Evolutionary conservation across 1,140 invertebrate genomes (phyloP), one percentile per base, ranked within the genome.

Genomic region (Drosophila fuyamai): DNA sequence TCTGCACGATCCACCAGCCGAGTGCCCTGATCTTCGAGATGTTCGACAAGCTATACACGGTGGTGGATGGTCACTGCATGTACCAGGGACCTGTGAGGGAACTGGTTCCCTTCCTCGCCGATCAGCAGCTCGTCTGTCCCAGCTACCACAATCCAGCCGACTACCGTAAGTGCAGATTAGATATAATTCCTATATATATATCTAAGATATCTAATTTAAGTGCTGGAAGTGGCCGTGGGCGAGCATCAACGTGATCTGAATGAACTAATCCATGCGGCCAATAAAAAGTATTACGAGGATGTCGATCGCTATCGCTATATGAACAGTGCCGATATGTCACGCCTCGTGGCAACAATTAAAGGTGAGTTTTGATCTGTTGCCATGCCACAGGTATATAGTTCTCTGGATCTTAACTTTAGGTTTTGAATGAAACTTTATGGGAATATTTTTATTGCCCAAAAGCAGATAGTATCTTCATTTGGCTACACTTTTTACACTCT

Each of bases 1-100:
- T 98, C 5, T 97, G 96, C 61, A 99, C 98, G 3, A 99, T 99
- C 79, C 98, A 99, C 93, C 98, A 99, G 91, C 98, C 98, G 0
- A 98, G 97, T 80, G 98, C 98, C 3, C 94, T 98, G 79, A 94
- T 99, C 8, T 98, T 99, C 88, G 97, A 99, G 92, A 98, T 98
- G 95, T 99, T 99, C 91, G 98, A 99, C 92, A 95, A 97, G 81
- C 93, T 99, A 1, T 99, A 99, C 91, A 96, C 97, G n/a, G 93
- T 99, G 5, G 95, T 97, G 0, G 94, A 95, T 50, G 98, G 98
- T 1, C 95, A 96, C 53, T 98, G 97, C 79, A 95, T 99, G 63
- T 99, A 98, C 91, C 95, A 96, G 78, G 98, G 98, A 2, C 94
- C 95, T 0, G 94, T 96, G 1, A 88, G 92, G 40, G 94, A 95